Percentiles rank a stretch among this genome's conserved stretches.
These are phyloP conservation scores for Heterodera carotae DNA, from an alignment of 1,140 invertebrate genomes.

Conservation along the genomic window DNA sequence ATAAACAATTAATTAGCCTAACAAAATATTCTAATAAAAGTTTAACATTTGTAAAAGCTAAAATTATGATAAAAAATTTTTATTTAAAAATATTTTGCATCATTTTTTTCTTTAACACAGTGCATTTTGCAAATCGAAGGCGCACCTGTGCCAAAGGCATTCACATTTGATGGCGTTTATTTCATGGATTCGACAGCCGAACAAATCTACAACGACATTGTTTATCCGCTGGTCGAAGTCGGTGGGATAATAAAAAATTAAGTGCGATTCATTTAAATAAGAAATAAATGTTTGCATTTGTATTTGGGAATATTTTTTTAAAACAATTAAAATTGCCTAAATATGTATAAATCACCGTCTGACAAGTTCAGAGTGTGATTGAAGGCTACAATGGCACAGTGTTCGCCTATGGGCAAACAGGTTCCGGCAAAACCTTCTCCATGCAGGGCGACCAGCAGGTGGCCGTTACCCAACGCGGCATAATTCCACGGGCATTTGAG, in stretches of 20 bases:
- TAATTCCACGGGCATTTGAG: conserved; percentile 84
- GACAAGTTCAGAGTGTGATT: conserved; percentile 72
- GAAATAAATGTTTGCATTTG: background rate
- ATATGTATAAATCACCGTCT: background rate
- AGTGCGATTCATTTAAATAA: too few species aligned
- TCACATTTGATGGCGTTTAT: conserved; percentile 77
- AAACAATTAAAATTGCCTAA: too few species aligned
- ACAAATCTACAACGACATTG: conserved; percentile 74
- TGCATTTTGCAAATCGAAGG: conserved; percentile 71
- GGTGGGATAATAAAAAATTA: conserved; percentile 32
- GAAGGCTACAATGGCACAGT: conserved; percentile 72
- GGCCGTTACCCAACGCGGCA: conserved; percentile 72
- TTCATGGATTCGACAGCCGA: conserved; percentile 72
- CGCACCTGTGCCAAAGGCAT: conserved; percentile 73
- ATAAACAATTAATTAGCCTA: background rate
- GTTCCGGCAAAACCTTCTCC: conserved; percentile 70
- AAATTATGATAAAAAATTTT: background rate
- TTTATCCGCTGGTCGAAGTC: conserved; percentile 75
- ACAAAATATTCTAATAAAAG: background rate
- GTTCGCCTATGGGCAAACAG: conserved; percentile 72
- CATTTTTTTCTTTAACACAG: conserved; percentile 30
- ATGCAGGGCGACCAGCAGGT: conserved; percentile 72
- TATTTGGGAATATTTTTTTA: background rate
- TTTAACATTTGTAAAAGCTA: background rate
- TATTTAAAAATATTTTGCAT: too few species aligned